A percentile compares a stretch with the other conserved stretches of the same genome.
Conservation (phyloP, 1,140 invertebrate species). For the Microplitis demolitor region DNA sequence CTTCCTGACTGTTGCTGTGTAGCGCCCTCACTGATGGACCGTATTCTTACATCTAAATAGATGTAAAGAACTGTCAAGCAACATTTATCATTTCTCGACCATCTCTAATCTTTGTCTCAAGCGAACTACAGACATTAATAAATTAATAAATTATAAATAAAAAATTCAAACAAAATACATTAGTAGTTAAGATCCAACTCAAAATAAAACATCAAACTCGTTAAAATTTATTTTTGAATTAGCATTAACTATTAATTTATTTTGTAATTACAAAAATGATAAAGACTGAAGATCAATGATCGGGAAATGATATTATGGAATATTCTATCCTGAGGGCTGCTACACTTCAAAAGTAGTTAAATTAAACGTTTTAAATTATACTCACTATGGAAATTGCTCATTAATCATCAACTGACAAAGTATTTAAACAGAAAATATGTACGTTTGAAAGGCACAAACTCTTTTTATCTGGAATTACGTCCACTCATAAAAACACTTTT, state of each 20-base stretch:
- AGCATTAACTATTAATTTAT: no score
- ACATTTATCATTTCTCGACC: slow-evolving; percentile 37
- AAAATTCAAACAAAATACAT: no score
- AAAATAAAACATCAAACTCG: no score
- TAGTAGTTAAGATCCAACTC: no score
- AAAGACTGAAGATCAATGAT: slow-evolving; percentile 5
- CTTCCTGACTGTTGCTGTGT: slow-evolving; percentile 98
- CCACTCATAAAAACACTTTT: no score
- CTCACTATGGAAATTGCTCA: neutral
- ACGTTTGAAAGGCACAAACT: no score
- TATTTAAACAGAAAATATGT: no score
- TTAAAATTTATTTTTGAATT: no score
- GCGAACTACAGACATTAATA: neutral
- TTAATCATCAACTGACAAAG: no score
- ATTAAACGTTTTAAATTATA: neutral
- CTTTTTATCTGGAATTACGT: no score
- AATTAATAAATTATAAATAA: neutral
- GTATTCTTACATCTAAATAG: slow-evolving; percentile 72
- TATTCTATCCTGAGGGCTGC: slow-evolving; percentile 53
- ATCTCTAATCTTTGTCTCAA: slow-evolving; percentile 30
- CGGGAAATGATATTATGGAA: slow-evolving; percentile 44
- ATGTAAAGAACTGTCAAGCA: slow-evolving; percentile 46
- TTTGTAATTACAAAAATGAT: neutral
- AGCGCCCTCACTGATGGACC: slow-evolving; percentile 95
- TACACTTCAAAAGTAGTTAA: slow-evolving; percentile 44